Evolutionary conservation across 2,797 vertebrate species (phyloP), one percentile per base, ranked within the genome.

Genomic region (Rhinoraja longicauda): DNA sequence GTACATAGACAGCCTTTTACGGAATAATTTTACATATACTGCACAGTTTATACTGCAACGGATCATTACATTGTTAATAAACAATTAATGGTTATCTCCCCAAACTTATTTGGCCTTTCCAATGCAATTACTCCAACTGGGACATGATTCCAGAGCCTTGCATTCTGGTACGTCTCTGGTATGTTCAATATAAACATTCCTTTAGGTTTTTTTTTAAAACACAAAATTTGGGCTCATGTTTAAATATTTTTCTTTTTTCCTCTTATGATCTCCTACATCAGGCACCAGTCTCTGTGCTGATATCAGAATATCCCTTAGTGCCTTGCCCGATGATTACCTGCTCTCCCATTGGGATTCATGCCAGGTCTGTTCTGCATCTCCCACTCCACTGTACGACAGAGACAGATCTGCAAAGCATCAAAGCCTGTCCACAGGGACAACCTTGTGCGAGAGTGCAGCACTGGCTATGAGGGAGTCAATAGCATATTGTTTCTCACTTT

Each of bases 221-320:
- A 72, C 39, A 45, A 45, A 45, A 45, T 90, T 57, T 45, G 36
- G 24, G 72, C 39, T 24, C 24, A 53, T n/a, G 90, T 92, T 92
- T 73, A 92, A 92, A 92, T 91, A 72, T 91, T 92, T 92, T 67
- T 92, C 70, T 92, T 92, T 86, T 86, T 82, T 86, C 57, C 57
- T 62, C 82, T 82, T 82, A 32, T 9, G 6, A 67, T 88, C 62
- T 36, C 59, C 84, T 67, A 36, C 84, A 88, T 64, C 82, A 67
- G 59, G 62, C 59, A 88, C 84, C 59, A 67, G 59, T 21, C 59
- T 19, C 84, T 36, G 7, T 21, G 19, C 17, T 88, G 62, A 36
- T 21, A 88, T 92, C 70, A 10, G 90, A 26, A 26, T 36, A 29
- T 72, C 45, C 53, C 13, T 4, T 10, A 26, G 39, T 53, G 70